Evolutionary conservation across 2,113 vertebrate species (phyloP), one percentile per base, ranked within the genome.

Genomic region (Indicator maculatus): DNA sequence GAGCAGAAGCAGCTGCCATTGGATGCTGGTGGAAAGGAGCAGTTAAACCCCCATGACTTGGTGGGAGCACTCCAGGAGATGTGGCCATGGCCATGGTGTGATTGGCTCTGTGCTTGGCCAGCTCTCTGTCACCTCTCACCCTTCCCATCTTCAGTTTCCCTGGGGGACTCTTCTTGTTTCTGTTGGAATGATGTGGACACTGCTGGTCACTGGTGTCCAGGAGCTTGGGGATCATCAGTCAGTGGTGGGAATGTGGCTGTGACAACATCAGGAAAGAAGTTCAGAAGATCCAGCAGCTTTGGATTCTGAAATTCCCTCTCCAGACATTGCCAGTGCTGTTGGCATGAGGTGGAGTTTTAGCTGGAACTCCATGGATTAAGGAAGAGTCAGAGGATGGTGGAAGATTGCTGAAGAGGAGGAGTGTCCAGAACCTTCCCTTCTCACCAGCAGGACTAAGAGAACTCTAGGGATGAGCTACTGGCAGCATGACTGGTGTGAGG

Each of bases 261-360:
- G 58, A n/a, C 38, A 28, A 38, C n/a, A 5, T 6, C 13, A 10
- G 52, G 19, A 23, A 23, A 28, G 83, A 72, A 86, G 70, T 31
- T 33, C 21, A 74, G 83, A 56, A 90, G 67, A 80, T 24, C 45
- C 36, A 5, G 31, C 6, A 0, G 16, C 27, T 82, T 39, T 69
- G 95, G 86, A 61, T 53, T 38, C 20, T 83, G 71, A 31, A 79
- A 24, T 63, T 27, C 20, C 44, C 31, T 2, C 0, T 16, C 31
- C 83, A 83, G 50, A 38, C 23, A 50, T n/a, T 52, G 61, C 65
- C 3, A 1, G 64, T 33, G 67, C 65, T 74, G 55, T 6, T 8
- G 0, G 20, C 13, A 1, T 58, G 66, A 81, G 58, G 11, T 0
- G 1, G n/a, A 69, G 47, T 24, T 39, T 11, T 0, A 1, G 36